Conservation (phyloP, 1,140 invertebrate genomes). For the Calephelis nemesis region DNA sequence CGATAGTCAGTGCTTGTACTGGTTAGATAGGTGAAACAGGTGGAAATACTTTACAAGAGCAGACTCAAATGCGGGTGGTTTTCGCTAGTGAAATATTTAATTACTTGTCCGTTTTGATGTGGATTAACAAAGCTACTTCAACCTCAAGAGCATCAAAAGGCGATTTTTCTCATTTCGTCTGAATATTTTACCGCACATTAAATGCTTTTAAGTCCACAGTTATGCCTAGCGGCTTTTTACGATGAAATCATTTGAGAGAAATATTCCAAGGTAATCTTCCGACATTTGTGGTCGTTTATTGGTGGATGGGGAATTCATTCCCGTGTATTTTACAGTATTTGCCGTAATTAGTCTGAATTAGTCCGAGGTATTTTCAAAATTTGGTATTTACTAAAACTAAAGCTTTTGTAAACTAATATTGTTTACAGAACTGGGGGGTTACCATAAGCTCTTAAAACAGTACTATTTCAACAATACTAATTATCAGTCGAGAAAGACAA, state of each 20-base stretch:
- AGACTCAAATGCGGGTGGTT: conserved; percentile 3
- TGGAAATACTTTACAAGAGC: neutral
- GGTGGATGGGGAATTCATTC: neutral
- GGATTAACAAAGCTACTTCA: conserved; percentile 19
- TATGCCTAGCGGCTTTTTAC: neutral
- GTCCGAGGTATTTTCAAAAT: too few relatives aligned
- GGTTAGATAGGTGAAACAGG: neutral
- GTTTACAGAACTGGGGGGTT: too few relatives aligned
- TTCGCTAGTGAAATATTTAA: conserved; percentile 26
- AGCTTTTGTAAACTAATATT: too few relatives aligned
- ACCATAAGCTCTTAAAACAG: too few relatives aligned
- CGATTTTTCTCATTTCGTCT: conserved; percentile 2
- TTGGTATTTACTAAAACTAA: too few relatives aligned
- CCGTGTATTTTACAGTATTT: neutral
- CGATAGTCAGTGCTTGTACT: too few relatives aligned
- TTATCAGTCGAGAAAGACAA: too few relatives aligned
- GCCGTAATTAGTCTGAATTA: neutral
- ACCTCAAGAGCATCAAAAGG: conserved; percentile 6
- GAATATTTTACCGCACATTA: conserved; percentile 9
- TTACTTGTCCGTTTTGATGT: conserved; percentile 25
- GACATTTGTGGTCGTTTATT: conserved; percentile 6
- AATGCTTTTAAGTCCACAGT: conserved; percentile 3
- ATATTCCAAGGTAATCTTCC: neutral
- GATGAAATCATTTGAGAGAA: conserved; percentile 5
- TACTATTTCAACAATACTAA: too few relatives aligned